Evolutionary conservation across 2,113 vertebrate genomes (phyloP).

Genomic region (Colius striatus): DNA sequence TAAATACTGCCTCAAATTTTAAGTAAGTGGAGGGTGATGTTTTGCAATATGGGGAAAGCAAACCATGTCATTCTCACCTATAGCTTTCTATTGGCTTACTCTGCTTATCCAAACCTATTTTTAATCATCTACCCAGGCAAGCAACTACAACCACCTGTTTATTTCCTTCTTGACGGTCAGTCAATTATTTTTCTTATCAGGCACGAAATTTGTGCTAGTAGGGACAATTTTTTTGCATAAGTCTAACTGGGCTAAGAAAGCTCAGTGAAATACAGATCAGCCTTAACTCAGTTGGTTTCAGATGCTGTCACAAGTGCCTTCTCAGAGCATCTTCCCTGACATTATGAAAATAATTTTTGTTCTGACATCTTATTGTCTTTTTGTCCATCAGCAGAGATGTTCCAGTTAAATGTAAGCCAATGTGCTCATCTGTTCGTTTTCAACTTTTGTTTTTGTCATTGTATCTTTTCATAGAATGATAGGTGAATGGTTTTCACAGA

Average conservation of each 20-base stretch:
- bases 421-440: neutral
- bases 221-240: neutral
- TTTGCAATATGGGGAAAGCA: neutral
- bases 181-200: neutral
- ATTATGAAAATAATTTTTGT: neutral
- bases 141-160: neutral
- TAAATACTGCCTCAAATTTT: constrained; percentile 38
- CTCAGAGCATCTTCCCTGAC: neutral
- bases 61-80: neutral
- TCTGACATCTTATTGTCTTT: neutral
- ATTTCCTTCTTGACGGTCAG: neutral
- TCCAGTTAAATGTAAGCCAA: neutral
- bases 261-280: neutral
- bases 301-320: neutral
- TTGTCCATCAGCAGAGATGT: neutral
- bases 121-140: neutral
- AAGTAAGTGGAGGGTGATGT: neutral
- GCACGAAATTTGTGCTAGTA: neutral
- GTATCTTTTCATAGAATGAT: neutral
- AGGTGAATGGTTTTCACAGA: too few species aligned
- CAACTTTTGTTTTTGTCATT: neutral
- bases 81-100: neutral
- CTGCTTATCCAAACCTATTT: neutral
- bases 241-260: neutral
- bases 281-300: neutral